phyloP scores from a whole-genome alignment of 2,797 vertebrate species.

The Pogonophryne albipinna region DNA sequence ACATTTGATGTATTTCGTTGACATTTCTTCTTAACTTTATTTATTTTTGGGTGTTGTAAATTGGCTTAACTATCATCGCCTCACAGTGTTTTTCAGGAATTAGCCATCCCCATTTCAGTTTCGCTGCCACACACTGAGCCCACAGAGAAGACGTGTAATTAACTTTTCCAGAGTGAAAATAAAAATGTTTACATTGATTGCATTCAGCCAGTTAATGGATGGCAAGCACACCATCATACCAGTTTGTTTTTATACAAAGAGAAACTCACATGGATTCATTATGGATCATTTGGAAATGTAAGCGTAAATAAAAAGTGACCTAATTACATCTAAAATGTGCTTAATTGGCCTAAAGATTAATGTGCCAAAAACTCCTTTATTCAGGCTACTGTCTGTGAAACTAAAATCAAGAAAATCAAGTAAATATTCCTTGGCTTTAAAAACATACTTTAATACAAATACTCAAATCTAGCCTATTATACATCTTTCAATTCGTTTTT shows the following conservation, averaged over 20 bases:
- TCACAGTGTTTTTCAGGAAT: not conserved
- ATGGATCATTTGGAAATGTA: conserved; percentile 16
- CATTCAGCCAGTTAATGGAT: not conserved
- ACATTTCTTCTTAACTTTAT: not conserved
- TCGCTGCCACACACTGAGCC: conserved; percentile 2
- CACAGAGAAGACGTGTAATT: not conserved
- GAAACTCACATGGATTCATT: not conserved
- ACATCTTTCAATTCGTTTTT: not conserved
- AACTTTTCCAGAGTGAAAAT: not conserved
- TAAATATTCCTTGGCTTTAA: not conserved
- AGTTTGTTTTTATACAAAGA: not conserved
- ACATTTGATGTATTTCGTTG: not conserved
- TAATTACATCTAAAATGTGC: not conserved
- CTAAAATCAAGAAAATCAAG: too few relatives aligned
- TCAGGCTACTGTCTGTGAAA: conserved; percentile 8
- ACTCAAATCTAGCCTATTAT: not conserved
- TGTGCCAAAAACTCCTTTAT: not conserved
- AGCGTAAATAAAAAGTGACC: conserved; percentile 9
- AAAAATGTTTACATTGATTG: conserved; percentile 6
- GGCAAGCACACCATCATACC: not conserved
- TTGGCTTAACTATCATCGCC: not conserved
- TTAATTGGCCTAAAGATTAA: not conserved
- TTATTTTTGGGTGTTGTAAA: too few relatives aligned
- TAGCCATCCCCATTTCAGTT: not conserved
- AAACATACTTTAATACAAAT: not conserved